Conservation (phyloP, 1,140 invertebrate species). For the Nymphalis io region DNA sequence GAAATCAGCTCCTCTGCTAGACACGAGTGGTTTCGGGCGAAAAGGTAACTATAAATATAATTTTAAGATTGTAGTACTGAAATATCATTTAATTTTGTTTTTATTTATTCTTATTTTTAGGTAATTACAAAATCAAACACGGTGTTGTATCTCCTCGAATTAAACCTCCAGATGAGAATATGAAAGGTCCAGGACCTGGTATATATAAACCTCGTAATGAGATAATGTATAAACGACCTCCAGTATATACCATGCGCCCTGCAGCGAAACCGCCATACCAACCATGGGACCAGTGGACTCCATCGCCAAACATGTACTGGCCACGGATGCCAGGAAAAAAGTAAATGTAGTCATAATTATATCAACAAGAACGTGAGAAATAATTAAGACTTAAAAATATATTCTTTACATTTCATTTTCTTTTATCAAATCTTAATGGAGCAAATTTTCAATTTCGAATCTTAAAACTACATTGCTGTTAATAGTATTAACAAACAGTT, state of each 20-base stretch:
- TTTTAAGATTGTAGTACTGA: too few relatives aligned
- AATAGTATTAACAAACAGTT: too few relatives aligned
- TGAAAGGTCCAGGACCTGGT: conserved; percentile 53
- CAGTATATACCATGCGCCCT: conserved; percentile 51
- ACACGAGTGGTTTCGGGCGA: conserved; percentile 44
- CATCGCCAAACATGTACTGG: conserved; percentile 69
- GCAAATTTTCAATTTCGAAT: too few relatives aligned
- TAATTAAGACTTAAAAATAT: background rate
- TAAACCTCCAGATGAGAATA: conserved; percentile 34
- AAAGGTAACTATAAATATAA: conserved; percentile 47
- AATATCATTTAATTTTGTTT: background rate
- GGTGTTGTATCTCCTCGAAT: conserved; percentile 47
- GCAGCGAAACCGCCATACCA: conserved; percentile 50
- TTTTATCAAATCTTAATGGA: too few relatives aligned
- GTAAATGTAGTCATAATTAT: background rate
- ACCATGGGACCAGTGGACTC: conserved; percentile 62
- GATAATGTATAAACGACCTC: conserved; percentile 44
- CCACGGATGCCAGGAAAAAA: conserved; percentile 46
- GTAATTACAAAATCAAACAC: conserved; percentile 50
- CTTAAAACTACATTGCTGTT: too few relatives aligned
- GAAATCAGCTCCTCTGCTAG: conserved; percentile 51
- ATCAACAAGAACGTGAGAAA: background rate
- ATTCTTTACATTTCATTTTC: too few relatives aligned
- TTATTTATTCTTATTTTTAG: conserved; percentile 39
- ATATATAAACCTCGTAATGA: conserved; percentile 38